Conservation (phyloP, 2,888 invertebrate species). For the Halictus ligatus region DNA sequence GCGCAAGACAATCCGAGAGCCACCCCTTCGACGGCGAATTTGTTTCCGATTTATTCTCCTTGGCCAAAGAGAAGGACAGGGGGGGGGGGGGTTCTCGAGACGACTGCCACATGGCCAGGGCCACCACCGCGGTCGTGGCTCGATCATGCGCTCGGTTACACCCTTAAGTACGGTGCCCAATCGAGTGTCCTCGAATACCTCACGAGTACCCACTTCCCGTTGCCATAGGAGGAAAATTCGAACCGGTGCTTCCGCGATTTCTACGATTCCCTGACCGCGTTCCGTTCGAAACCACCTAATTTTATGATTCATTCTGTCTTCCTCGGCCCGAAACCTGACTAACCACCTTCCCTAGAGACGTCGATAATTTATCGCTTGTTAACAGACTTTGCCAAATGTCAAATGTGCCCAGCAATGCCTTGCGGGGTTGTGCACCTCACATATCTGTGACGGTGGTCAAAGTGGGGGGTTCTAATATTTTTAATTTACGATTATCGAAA, state of each 20-base stretch:
- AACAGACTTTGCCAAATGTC: not conserved
- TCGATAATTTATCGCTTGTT: not conserved
- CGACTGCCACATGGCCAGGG: slow-evolving; percentile 21
- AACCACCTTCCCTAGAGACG: not conserved
- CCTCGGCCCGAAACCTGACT: not conserved
- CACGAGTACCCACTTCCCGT: slow-evolving; percentile 66
- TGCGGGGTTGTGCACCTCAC: too few species aligned
- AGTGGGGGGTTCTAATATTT: too few species aligned
- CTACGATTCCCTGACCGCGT: slow-evolving; percentile 2
- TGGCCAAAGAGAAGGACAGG: not conserved
- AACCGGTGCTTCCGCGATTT: slow-evolving; percentile 5
- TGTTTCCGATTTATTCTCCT: slow-evolving; percentile 80
- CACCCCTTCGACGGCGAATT: slow-evolving; percentile 70
- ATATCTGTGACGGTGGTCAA: too few species aligned
- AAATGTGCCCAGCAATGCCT: not conserved
- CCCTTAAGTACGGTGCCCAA: slow-evolving; percentile 74
- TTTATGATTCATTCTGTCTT: not conserved
- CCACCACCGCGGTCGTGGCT: slow-evolving; percentile 65
- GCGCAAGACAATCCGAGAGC: slow-evolving; percentile 47
- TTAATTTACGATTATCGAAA: too few species aligned
- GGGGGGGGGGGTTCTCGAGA: too few species aligned
- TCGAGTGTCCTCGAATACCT: slow-evolving; percentile 66
- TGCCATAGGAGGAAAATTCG: slow-evolving; percentile 22
- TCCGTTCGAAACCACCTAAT: slow-evolving; percentile 5
- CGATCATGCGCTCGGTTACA: slow-evolving; percentile 82